phyloP scores from a whole-genome alignment of 2,797 vertebrate genomes.

The Glossophaga mutica region DNA sequence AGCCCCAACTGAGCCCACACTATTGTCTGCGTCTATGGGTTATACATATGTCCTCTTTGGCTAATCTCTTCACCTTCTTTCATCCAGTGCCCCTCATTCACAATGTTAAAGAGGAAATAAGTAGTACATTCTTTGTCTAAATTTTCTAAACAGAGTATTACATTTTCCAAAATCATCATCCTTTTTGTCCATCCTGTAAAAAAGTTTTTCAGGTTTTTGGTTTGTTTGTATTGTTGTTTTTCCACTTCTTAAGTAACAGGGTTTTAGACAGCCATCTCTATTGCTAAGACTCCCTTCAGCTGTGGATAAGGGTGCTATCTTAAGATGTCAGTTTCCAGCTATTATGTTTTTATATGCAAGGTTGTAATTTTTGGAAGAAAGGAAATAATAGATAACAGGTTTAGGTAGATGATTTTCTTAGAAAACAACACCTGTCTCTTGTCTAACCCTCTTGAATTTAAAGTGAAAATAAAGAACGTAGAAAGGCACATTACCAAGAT shows the following conservation, averaged over 20 bases:
- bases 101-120: not conserved
- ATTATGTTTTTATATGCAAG: not conserved
- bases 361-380: not conserved
- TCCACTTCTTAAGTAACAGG: not conserved
- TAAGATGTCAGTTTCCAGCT: not conserved
- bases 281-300: not conserved
- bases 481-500: not conserved
- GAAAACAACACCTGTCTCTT: not conserved
- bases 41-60: not conserved
- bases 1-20: not conserved
- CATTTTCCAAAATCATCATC: conserved; percentile 10
- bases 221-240: not conserved
- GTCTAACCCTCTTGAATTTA: not conserved
- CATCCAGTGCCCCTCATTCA: not conserved
- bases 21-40: not conserved
- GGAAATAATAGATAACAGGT: not conserved
- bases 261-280: not conserved
- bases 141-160: conserved; percentile 1
- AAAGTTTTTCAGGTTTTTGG: not conserved
- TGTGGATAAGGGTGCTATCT: not conserved
- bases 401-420: not conserved
- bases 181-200: not conserved
- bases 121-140: not conserved
- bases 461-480: not conserved
- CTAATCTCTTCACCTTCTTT: not conserved